Evolutionary conservation across 2,888 invertebrate species (phyloP).

Genomic region (Thelaira solivaga): DNA sequence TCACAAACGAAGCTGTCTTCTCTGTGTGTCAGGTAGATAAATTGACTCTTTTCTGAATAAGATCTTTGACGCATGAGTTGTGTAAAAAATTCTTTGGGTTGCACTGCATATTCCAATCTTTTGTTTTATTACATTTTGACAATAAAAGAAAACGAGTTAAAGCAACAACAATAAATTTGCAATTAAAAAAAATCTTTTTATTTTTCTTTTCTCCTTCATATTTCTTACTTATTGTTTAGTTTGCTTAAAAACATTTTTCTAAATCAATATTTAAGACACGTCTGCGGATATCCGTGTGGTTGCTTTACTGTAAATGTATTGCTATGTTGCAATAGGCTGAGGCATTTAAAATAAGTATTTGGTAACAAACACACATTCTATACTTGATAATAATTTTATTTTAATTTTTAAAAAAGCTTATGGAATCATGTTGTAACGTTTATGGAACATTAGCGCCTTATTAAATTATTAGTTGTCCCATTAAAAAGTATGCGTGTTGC

Average conservation of each 20-base stretch:
- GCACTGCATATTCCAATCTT: too few relatives aligned
- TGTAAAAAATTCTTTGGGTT: too few relatives aligned
- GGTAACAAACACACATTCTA: neutral
- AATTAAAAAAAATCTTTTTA: too few relatives aligned
- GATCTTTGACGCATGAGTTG: too few relatives aligned
- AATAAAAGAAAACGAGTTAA: too few relatives aligned
- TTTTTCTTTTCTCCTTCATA: neutral
- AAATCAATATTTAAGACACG: slow-evolving; percentile 49
- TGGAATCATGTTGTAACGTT: slow-evolving; percentile 28
- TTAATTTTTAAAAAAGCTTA: slow-evolving; percentile 3
- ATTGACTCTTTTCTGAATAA: too few relatives aligned
- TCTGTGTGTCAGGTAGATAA: too few relatives aligned
- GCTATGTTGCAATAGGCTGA: neutral
- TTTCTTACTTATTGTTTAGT: neutral
- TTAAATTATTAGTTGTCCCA: slow-evolving; percentile 33
- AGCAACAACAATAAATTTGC: too few relatives aligned
- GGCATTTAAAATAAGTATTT: neutral
- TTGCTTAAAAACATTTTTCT: neutral
- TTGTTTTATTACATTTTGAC: too few relatives aligned
- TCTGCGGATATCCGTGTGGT: slow-evolving; percentile 54
- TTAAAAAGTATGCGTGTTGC: neutral
- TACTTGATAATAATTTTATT: slow-evolving; percentile 3
- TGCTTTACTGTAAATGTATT: neutral
- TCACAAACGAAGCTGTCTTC: too few relatives aligned
- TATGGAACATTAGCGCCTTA: slow-evolving; percentile 52